phyloP scores from a whole-genome alignment of 2,888 invertebrate species.

The Onthophagus sagittarius region DNA sequence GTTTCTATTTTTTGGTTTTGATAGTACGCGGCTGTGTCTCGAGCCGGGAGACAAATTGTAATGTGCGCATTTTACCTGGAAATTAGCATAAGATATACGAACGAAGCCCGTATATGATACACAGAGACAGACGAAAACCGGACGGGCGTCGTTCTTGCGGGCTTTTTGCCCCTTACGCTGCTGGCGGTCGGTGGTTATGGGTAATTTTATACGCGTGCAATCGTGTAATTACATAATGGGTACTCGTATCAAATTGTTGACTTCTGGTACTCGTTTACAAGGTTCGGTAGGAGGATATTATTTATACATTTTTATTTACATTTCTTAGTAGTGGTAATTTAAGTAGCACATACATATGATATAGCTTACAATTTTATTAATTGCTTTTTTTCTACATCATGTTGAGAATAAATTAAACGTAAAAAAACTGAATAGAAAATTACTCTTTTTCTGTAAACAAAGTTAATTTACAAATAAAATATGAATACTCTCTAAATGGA shows the following conservation, averaged over 20 bases:
- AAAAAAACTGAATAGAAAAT: too few relatives aligned
- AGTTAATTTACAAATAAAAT: too few relatives aligned
- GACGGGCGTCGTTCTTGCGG: neutral
- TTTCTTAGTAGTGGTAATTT: too few relatives aligned
- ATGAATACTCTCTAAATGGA: too few relatives aligned
- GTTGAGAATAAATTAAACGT: too few relatives aligned
- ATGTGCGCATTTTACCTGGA: neutral
- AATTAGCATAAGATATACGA: neutral
- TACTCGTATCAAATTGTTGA: constrained; percentile 4
- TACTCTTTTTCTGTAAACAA: too few relatives aligned
- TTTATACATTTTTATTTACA: too few relatives aligned
- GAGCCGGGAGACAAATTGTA: neutral
- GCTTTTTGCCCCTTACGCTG: neutral
- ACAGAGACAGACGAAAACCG: neutral
- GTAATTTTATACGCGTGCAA: neutral
- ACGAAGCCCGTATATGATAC: neutral
- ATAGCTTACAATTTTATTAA: too few relatives aligned
- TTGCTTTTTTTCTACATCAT: too few relatives aligned
- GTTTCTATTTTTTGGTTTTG: neutral
- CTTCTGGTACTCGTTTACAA: neutral
- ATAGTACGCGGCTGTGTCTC: neutral
- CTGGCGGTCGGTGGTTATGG: neutral
- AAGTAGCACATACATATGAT: too few relatives aligned
- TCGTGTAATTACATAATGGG: constrained; percentile 8
- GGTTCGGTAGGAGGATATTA: neutral